phyloP scores from a whole-genome alignment of 2,113 vertebrate species.

The Ammodytes dubius region DNA sequence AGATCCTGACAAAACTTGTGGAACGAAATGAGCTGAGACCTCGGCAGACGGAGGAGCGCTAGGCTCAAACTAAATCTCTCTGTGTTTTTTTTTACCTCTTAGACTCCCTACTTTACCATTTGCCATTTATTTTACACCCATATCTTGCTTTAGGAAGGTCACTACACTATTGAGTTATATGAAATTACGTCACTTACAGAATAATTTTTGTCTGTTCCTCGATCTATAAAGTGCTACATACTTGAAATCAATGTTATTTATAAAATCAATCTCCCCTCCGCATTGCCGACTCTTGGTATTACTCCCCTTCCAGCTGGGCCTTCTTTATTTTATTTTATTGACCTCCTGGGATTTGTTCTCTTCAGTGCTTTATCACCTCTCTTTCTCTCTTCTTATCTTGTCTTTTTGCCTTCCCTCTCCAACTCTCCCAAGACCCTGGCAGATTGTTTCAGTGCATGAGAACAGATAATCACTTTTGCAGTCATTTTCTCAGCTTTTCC shows the following conservation, averaged over 20 bases:
- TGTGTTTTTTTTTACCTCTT: conserved; percentile 8
- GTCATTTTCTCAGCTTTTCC: conserved; percentile 66
- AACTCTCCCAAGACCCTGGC: conserved; percentile 68
- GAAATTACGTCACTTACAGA: conserved; percentile 11
- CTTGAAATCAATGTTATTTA: conserved; percentile 62
- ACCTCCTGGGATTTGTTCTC: conserved; percentile 68
- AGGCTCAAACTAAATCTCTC: conserved; percentile 36
- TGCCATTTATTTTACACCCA: conserved; percentile 1
- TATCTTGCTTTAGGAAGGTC: conserved; percentile 1
- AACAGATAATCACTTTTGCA: conserved; percentile 76
- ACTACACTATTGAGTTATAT: conserved; percentile 21
- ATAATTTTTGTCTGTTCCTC: not conserved
- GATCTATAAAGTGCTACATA: conserved; percentile 41
- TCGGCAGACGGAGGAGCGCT: conserved; percentile 39
- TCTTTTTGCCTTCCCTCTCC: conserved; percentile 66
- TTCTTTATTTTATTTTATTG: conserved; percentile 56
- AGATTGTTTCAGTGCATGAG: conserved; percentile 77
- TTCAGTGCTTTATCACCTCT: conserved; percentile 68
- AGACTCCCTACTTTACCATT: conserved; percentile 9
- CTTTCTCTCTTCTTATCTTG: conserved; percentile 67
- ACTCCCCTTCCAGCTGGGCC: conserved; percentile 25
- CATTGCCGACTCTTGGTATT: conserved; percentile 42
- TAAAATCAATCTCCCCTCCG: conserved; percentile 61
- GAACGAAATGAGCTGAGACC: conserved; percentile 65
- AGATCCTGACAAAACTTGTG: conserved; percentile 49